A percentile compares a stretch with the other conserved stretches of the same genome.
phyloP scores from a whole-genome alignment of 2,113 vertebrate genomes.

The Sylvilagus bachmani region DNA sequence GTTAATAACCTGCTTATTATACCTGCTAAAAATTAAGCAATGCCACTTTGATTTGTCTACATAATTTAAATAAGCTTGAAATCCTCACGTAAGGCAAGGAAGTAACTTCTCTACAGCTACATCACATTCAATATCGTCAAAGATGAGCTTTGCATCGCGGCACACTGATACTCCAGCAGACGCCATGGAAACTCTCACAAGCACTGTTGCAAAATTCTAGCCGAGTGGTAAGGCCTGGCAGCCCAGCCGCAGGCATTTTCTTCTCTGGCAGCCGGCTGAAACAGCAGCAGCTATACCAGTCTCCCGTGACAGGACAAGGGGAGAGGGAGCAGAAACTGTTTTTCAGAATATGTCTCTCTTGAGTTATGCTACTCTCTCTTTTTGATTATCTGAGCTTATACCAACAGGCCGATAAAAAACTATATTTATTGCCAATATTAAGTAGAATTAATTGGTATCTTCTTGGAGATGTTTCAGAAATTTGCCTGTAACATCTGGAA shows the following conservation, averaged over 20 bases:
- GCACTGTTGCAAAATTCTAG: constrained; percentile 90
- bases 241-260: constrained; percentile 80
- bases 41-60: constrained; percentile 97
- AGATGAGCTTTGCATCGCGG: constrained; percentile 94
- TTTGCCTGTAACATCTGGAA: constrained; percentile 78
- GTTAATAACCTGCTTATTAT: constrained; percentile 88
- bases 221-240: constrained; percentile 84
- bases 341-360: constrained; percentile 64
- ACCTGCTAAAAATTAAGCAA: constrained; percentile 89
- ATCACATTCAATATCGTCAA: constrained; percentile 95
- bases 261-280: constrained; percentile 82
- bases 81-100: constrained; percentile 91
- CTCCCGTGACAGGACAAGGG: constrained; percentile 73
- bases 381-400: constrained; percentile 89
- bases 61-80: constrained; percentile 93
- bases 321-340: constrained; percentile 34
- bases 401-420: constrained; percentile 83
- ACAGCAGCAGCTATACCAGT: constrained; percentile 81
- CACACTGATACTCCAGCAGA: constrained; percentile 85
- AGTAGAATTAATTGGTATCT: constrained; percentile 80
- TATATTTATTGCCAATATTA: constrained; percentile 85
- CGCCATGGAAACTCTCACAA: constrained; percentile 85
- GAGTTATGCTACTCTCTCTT: constrained; percentile 70
- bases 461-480: constrained; percentile 83
- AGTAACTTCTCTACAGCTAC: constrained; percentile 90